Percentiles rank a stretch among this genome's conserved stretches.
These are phyloP conservation scores for Thunnus albacares DNA, from an alignment of 2,797 vertebrate genomes.

Conservation along the genomic window DNA sequence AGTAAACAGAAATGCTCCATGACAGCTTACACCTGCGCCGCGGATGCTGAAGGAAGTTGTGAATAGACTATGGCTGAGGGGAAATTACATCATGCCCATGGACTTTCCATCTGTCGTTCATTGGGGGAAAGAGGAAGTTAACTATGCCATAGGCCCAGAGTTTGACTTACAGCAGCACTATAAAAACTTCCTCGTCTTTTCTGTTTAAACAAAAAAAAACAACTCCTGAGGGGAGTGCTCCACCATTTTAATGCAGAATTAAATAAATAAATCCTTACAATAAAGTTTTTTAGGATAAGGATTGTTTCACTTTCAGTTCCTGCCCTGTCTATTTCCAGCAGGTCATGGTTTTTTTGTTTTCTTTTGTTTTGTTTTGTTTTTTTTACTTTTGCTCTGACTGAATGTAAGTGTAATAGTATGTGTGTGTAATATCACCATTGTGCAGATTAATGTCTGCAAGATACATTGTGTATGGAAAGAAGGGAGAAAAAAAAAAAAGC, in stretches of 20 bases:
- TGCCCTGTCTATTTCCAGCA: constrained; percentile 19
- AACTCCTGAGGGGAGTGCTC: not conserved
- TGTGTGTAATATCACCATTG: constrained; percentile 56
- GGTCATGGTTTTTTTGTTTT: not conserved
- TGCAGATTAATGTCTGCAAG: constrained; percentile 66
- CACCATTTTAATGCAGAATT: constrained; percentile 1
- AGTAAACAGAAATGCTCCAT: constrained; percentile 63
- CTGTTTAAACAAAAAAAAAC: constrained; percentile 9
- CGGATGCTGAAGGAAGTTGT: constrained; percentile 52
- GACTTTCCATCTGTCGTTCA: constrained; percentile 61
- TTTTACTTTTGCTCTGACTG: constrained; percentile 20
- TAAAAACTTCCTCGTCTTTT: constrained; percentile 22
- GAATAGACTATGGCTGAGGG: constrained; percentile 45
- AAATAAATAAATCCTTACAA: constrained; percentile 31
- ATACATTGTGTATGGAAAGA: constrained; percentile 69
- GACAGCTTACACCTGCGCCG: constrained; percentile 57
- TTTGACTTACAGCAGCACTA: constrained; percentile 39
- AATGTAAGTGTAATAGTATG: not conserved
- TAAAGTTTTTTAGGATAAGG: constrained; percentile 17
- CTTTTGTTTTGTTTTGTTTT: not conserved
- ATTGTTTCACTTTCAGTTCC: not conserved
- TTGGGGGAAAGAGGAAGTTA: constrained; percentile 19
- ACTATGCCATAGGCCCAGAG: constrained; percentile 29
- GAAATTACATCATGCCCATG: constrained; percentile 53
- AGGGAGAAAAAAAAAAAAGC: constrained; percentile 29